Base-by-base conservation (phyloP, 2,113 vertebrate genomes). In the Dipodomys merriami region DNA sequence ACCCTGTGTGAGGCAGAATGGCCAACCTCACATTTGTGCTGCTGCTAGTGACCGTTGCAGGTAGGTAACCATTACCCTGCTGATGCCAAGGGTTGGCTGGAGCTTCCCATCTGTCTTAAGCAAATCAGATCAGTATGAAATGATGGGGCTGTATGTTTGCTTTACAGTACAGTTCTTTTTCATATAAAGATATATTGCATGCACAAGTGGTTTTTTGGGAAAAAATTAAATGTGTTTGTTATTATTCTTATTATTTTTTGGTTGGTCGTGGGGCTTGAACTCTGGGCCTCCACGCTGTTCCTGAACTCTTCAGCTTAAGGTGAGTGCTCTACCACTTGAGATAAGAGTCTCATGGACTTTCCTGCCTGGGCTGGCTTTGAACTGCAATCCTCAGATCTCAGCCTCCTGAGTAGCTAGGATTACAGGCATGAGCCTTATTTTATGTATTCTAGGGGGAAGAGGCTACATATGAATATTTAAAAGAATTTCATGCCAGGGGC, bases 11-110 rank as follows among this genome's bases (percentile, higher is more conserved):
- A 85, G 83, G 39, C 91, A 94, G 69, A 94, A 98, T 98, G 98
- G 95, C 87, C 5, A 73, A 92, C 93, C 74, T 89, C 4, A 53
- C 84, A 44, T 9, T 92, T 92, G 29, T 92, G 87, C 95, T 97
- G 83, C 76, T 98, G 77, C 80, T 98, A 5, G 94, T 95, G 80
- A 78, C 96, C 60, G 11, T 97, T 74, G 88, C 96, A 98, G 98
- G 98, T 98, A 97, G 77, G 97, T 87, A 67, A 10, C 62, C 3
- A 2, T 30, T 29, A 25, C 49, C 53, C 9, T 71, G 53, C 60
- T 25, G 60, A 84, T 10, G 1, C 1, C 5, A 5, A 4, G 2
- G 33, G 64, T 25, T 30, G 16, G 0, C 67, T 29, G 11, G 60
- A 80, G 30, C n/a, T 22, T 76, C 71, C 68, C 60, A 3, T 27